These are phyloP conservation scores for Rhinichthys klamathensis DNA, from an alignment of 2,113 vertebrate species.

Conservation along the genomic window DNA sequence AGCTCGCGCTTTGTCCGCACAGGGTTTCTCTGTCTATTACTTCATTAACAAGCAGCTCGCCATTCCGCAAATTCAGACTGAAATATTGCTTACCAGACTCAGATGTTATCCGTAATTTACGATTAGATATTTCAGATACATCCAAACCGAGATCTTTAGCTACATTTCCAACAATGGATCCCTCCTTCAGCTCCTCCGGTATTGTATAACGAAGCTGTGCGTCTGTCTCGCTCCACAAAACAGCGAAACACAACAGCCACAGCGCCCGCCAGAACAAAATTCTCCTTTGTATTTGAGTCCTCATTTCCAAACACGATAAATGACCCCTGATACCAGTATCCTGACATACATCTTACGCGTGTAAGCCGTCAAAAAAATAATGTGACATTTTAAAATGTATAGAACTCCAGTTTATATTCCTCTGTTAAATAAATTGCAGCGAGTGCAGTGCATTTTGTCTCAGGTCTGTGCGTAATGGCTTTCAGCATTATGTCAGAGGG, in stretches of 20 bases:
- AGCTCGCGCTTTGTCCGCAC: conserved; percentile 62
- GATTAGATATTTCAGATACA: conserved; percentile 73
- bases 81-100: conserved; percentile 80
- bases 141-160: conserved; percentile 78
- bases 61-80: conserved; percentile 63
- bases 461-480: conserved; percentile 62
- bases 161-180: conserved; percentile 73
- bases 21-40: conserved; percentile 68
- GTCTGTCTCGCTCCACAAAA: conserved; percentile 61
- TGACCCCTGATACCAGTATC: conserved; percentile 42
- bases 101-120: conserved; percentile 76
- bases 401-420: neutral
- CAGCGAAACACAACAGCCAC: conserved; percentile 56
- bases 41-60: conserved; percentile 62
- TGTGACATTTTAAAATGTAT: neutral
- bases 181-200: conserved; percentile 73
- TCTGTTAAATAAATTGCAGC: neutral
- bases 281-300: conserved; percentile 50
- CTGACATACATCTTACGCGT: conserved; percentile 18
- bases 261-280: conserved; percentile 64
- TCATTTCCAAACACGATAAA: conserved; percentile 55
- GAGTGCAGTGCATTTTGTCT: conserved; percentile 51
- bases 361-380: neutral
- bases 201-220: conserved; percentile 73
- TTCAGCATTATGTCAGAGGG: conserved; percentile 64